Evolutionary conservation across 2,888 invertebrate genomes (phyloP).

Genomic region (Lepidochitona cinerea): DNA sequence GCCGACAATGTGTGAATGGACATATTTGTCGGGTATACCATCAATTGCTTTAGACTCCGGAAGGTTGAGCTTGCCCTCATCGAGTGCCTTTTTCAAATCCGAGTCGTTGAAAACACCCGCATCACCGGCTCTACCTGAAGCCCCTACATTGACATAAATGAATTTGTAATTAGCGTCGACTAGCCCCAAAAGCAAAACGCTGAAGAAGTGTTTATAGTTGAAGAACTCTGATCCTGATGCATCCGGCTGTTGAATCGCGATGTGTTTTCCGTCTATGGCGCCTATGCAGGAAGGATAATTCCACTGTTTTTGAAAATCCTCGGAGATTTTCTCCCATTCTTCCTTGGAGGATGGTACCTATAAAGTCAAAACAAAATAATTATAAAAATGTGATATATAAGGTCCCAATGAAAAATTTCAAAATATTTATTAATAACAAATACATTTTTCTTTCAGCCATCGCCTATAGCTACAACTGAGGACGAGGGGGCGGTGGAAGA

Average conservation of each 20-base stretch:
- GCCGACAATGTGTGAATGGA: constrained; percentile 23
- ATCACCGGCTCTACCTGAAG: constrained; percentile 27
- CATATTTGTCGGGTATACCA: neutral
- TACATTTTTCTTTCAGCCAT: neutral
- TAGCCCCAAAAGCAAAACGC: constrained; percentile 17
- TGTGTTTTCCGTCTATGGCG: constrained; percentile 15
- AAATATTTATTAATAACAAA: no score
- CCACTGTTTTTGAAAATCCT: constrained; percentile 3
- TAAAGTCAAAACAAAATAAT: neutral
- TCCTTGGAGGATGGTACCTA: neutral
- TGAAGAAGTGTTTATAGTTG: constrained; percentile 22
- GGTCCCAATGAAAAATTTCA: neutral
- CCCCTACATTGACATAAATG: constrained; percentile 31
- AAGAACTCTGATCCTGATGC: constrained; percentile 9
- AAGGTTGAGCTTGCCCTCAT: constrained; percentile 15
- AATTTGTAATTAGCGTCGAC: constrained; percentile 25
- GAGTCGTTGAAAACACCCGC: constrained; percentile 28
- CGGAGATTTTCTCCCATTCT: neutral
- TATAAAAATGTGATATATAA: neutral
- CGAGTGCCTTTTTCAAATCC: constrained; percentile 8
- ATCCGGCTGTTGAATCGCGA: neutral
- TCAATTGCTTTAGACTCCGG: constrained; percentile 16
- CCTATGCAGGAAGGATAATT: constrained; percentile 13
- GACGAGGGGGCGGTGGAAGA: neutral
- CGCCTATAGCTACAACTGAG: neutral